phyloP scores from a whole-genome alignment of 1,140 invertebrate species.

The Apis florea region DNA sequence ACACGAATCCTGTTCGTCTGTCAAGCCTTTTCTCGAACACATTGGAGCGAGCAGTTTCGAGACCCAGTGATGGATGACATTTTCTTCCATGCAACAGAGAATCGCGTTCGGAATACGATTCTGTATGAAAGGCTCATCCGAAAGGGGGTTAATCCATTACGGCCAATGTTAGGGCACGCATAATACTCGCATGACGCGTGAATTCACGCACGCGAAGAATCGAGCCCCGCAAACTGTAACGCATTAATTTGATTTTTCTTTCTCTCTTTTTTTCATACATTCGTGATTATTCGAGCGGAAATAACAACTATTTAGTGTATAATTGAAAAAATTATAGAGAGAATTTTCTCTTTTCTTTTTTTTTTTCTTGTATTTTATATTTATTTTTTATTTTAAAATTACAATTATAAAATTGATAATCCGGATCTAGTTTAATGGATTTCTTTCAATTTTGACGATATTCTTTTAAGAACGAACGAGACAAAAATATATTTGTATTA shows the following conservation, averaged over 20 bases:
- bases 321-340: too few relatives aligned
- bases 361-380: too few relatives aligned
- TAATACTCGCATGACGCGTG: constrained; percentile 9
- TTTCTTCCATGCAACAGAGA: constrained; percentile 40
- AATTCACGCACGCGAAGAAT: constrained; percentile 23
- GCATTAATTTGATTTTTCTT: background rate
- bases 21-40: background rate
- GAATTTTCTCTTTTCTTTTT: too few relatives aligned
- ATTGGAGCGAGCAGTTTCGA: constrained; percentile 27
- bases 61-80: constrained; percentile 37
- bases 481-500: too few relatives aligned
- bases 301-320: background rate
- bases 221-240: constrained; percentile 11
- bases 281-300: background rate
- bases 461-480: too few relatives aligned
- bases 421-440: too few relatives aligned
- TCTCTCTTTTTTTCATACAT: too few relatives aligned
- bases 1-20: constrained; percentile 13
- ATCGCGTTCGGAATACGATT: constrained; percentile 38
- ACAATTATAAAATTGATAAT: too few relatives aligned
- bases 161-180: constrained; percentile 47
- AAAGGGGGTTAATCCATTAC: constrained; percentile 58
- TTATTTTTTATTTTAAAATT: too few relatives aligned
- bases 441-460: too few relatives aligned
- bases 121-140: background rate